Evolutionary conservation across 2,888 invertebrate species (phyloP).

Genomic region (Aporophyla nigra): DNA sequence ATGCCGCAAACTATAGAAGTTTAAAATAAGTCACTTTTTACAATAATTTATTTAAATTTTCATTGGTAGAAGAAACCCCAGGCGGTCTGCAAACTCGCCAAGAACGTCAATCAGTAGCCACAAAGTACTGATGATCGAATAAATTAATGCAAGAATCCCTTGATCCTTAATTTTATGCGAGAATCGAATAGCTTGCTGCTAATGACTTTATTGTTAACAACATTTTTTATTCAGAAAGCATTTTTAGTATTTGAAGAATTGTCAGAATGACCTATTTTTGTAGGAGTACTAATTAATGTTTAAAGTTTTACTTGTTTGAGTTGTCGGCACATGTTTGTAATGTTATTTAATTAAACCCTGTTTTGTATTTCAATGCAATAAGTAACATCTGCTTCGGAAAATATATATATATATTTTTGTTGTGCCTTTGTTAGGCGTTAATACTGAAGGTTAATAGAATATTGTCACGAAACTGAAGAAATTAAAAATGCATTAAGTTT

Average conservation of each 20-base stretch:
- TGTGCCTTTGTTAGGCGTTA: not conserved
- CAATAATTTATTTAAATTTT: slow-evolving; percentile 49
- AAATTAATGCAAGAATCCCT: slow-evolving; percentile 76
- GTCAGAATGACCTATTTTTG: slow-evolving; percentile 47
- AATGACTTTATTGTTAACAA: slow-evolving; percentile 83
- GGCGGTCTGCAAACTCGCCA: slow-evolving; percentile 64
- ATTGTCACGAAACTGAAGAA: slow-evolving; percentile 1
- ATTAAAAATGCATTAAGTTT: not conserved
- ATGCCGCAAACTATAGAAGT: not conserved
- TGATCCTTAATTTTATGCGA: slow-evolving; percentile 77
- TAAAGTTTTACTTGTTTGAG: slow-evolving; percentile 15
- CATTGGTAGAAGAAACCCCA: slow-evolving; percentile 41
- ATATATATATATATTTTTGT: not conserved
- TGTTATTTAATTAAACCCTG: slow-evolving; percentile 14
- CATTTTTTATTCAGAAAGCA: slow-evolving; percentile 63
- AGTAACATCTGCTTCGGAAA: slow-evolving; percentile 27
- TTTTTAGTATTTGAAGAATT: slow-evolving; percentile 65
- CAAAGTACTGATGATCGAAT: slow-evolving; percentile 62
- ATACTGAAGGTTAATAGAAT: not conserved
- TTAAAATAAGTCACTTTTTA: slow-evolving; percentile 26
- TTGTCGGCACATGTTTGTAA: slow-evolving; percentile 22
- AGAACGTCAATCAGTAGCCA: slow-evolving; percentile 61
- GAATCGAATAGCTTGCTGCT: slow-evolving; percentile 73
- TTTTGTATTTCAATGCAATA: not conserved
- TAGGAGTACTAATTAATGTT: slow-evolving; percentile 35